These are phyloP conservation scores for Augochlorella aurata DNA, from an alignment of 2,888 invertebrate genomes.

Conservation along the genomic window DNA sequence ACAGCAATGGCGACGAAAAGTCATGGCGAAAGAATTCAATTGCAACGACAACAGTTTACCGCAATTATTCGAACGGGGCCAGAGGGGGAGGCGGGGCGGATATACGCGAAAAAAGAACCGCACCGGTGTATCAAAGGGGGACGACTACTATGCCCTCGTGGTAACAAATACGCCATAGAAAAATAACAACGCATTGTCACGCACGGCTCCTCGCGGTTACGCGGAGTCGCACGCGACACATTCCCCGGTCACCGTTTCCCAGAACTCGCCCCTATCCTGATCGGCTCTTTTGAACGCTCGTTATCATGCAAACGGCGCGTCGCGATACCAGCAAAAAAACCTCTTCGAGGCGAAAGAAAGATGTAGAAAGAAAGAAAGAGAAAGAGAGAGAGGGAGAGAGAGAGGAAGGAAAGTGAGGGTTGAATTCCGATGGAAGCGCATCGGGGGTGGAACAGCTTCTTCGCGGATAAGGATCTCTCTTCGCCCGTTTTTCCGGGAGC, in stretches of 20 bases:
- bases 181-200: slow-evolving; percentile 40
- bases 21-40: slow-evolving; percentile 5
- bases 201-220: slow-evolving; percentile 38
- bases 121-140: not conserved
- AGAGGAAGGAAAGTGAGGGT: not conserved
- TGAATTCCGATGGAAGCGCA: slow-evolving; percentile 24
- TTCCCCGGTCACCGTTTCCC: slow-evolving; percentile 27
- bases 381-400: not conserved
- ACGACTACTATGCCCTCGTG: not conserved
- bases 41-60: slow-evolving; percentile 12
- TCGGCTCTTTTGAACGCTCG: slow-evolving; percentile 22
- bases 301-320: slow-evolving; percentile 52
- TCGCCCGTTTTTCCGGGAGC: slow-evolving; percentile 45
- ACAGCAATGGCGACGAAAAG: not conserved
- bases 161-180: slow-evolving; percentile 13
- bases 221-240: slow-evolving; percentile 32
- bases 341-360: not conserved
- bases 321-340: not conserved
- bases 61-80: not conserved
- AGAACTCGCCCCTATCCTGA: slow-evolving; percentile 12
- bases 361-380: not conserved
- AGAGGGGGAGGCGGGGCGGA: not conserved
- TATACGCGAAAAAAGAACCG: not conserved
- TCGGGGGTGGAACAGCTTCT: slow-evolving; percentile 50
- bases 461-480: slow-evolving; percentile 55